These are phyloP conservation scores for Agonopterix alstromeriana DNA, from an alignment of 2,888 invertebrate genomes.

Conservation along the genomic window DNA sequence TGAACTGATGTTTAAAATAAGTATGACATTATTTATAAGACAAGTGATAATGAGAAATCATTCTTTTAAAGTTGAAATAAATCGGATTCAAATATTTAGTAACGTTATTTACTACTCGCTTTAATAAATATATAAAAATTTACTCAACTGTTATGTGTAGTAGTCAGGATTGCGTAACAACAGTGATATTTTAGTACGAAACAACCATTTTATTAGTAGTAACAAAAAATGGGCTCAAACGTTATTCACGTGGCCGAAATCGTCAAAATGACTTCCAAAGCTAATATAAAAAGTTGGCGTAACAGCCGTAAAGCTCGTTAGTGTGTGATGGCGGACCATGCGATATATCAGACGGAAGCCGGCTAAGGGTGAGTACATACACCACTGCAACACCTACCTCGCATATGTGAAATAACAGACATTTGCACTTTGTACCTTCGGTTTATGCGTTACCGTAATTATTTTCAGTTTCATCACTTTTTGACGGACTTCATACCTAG, in stretches of 20 bases:
- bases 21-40: slow-evolving; percentile 54
- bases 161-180: not conserved
- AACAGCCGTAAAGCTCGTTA: slow-evolving; percentile 25
- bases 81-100: slow-evolving; percentile 35
- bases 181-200: not conserved
- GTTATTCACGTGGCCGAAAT: slow-evolving; percentile 22
- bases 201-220: not conserved
- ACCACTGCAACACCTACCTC: no score
- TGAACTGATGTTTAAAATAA: slow-evolving; percentile 58
- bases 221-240: slow-evolving; percentile 11
- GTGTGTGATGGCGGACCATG: slow-evolving; percentile 13
- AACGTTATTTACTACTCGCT: not conserved
- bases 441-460: no score
- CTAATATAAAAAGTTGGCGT: slow-evolving; percentile 28
- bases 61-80: slow-evolving; percentile 69
- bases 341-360: slow-evolving; percentile 5
- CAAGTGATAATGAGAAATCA: slow-evolving; percentile 44
- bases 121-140: not conserved
- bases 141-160: not conserved
- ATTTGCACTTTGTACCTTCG: no score
- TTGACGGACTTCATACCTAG: no score
- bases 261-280: slow-evolving; percentile 24
- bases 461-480: no score
- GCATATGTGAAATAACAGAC: no score
- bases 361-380: not conserved